Percentiles rank a stretch among this genome's conserved stretches.
Conservation (phyloP, 2,888 invertebrate species). For the Muscina levida region DNA sequence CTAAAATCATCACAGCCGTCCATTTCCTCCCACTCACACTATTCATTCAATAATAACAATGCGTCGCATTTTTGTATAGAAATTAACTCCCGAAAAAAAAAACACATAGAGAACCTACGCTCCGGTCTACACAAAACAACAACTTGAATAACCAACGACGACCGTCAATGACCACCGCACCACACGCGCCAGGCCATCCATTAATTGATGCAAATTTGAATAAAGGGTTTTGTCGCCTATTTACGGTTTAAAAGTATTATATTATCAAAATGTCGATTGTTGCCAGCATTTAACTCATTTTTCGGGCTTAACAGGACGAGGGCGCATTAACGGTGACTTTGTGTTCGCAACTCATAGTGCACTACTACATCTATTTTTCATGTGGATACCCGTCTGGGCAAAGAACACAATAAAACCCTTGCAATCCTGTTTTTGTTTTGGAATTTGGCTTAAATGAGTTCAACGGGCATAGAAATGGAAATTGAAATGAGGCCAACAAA, state of each 20-base stretch:
- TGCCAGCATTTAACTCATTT: conserved; percentile 28
- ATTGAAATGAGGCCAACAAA: no score
- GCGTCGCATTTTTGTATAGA: no score
- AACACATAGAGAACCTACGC: background rate
- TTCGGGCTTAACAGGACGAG: conserved; percentile 8
- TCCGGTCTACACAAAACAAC: background rate
- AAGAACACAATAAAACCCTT: no score
- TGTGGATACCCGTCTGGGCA: no score
- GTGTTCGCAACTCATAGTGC: background rate
- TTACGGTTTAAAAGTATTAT: conserved; percentile 30
- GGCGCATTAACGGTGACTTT: conserved; percentile 19
- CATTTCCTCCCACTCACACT: no score
- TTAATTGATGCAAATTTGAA: conserved; percentile 36
- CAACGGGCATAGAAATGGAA: no score
- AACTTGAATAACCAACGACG: conserved; percentile 7
- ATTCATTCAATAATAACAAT: no score
- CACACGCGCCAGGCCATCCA: background rate
- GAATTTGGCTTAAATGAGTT: no score
- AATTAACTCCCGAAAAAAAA: conserved; percentile 13
- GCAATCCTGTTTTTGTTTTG: no score
- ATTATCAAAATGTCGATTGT: conserved; percentile 27
- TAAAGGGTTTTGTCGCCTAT: conserved; percentile 26
- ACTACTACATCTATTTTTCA: background rate
- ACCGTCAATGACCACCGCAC: background rate
- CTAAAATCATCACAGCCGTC: no score